Conservation (phyloP, 2,797 vertebrate species). For the Corythornis leucogaster region DNA sequence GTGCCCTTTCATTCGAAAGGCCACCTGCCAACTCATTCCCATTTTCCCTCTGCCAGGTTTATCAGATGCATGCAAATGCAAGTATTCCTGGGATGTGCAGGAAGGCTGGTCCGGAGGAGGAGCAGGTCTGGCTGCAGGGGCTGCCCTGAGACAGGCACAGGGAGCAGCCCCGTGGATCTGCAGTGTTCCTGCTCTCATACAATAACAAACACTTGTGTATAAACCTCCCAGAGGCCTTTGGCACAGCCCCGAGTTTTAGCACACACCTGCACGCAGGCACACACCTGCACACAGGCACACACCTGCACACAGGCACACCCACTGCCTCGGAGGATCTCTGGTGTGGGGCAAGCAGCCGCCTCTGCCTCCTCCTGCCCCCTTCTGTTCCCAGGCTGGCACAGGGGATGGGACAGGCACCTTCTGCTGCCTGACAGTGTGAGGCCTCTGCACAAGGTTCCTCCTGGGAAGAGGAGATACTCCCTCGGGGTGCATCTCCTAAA, state of each 20-base stretch:
- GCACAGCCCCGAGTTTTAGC: rapidly evolving
- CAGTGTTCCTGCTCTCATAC: too few relatives aligned
- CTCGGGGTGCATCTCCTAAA: neutral
- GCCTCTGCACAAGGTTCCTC: neutral
- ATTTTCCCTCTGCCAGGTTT: constrained; percentile 9
- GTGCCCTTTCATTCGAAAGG: constrained; percentile 73
- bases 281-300: rapidly evolving
- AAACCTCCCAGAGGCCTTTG: rapidly evolving
- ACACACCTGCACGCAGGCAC: neutral
- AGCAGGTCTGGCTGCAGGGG: neutral
- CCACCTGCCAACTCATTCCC: constrained; percentile 65
- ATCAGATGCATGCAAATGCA: constrained; percentile 63
- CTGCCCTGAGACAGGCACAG: neutral
- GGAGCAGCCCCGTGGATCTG: neutral
- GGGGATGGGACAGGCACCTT: rapidly evolving
- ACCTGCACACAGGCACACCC: rapidly evolving
- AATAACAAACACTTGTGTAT: too few relatives aligned
- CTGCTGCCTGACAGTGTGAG: rapidly evolving
- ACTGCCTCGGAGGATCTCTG: rapidly evolving
- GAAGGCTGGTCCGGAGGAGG: neutral
- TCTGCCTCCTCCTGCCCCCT: rapidly evolving
- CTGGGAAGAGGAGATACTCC: neutral
- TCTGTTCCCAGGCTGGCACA: neutral
- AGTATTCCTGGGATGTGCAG: neutral
- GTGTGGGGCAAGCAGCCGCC: too few relatives aligned